Percentiles rank a stretch among this genome's conserved stretches.
phyloP scores from a whole-genome alignment of 2,888 invertebrate species.

The Netelia virgata region DNA sequence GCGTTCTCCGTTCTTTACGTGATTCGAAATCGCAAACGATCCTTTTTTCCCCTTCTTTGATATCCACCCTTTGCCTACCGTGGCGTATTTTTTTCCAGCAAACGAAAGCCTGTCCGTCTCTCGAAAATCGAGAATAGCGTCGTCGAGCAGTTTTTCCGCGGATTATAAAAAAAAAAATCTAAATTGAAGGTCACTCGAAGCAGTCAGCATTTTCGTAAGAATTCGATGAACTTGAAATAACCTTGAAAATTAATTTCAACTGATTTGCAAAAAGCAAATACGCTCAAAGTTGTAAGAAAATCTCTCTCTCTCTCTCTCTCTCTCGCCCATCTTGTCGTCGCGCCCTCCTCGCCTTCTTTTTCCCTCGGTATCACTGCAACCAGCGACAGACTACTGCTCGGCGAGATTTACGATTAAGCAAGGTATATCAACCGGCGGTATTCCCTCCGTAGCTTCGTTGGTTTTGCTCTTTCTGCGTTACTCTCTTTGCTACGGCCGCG shows the following conservation, averaged over 20 bases:
- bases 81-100: background rate
- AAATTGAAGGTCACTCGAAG: background rate
- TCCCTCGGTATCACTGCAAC: background rate
- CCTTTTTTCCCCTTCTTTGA: background rate
- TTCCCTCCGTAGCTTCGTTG: slow-evolving; percentile 51
- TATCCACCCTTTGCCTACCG: background rate
- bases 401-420: slow-evolving; percentile 62
- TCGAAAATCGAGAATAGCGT: background rate
- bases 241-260: background rate
- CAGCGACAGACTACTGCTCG: slow-evolving; percentile 37
- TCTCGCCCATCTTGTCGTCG: background rate
- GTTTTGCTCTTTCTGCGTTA: slow-evolving; percentile 51
- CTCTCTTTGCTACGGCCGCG: slow-evolving; percentile 22
- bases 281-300: slow-evolving; percentile 12
- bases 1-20: slow-evolving; percentile 38
- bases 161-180: background rate
- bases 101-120: too few relatives aligned
- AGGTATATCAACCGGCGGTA: slow-evolving; percentile 37
- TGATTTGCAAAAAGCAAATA: background rate
- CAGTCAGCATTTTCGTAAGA: background rate
- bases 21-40: slow-evolving; percentile 51
- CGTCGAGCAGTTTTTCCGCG: background rate
- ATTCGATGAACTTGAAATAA: background rate
- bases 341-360: background rate
- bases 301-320: background rate